Conservation (phyloP, 2,888 invertebrate species). For the Nebria brevicollis region DNA sequence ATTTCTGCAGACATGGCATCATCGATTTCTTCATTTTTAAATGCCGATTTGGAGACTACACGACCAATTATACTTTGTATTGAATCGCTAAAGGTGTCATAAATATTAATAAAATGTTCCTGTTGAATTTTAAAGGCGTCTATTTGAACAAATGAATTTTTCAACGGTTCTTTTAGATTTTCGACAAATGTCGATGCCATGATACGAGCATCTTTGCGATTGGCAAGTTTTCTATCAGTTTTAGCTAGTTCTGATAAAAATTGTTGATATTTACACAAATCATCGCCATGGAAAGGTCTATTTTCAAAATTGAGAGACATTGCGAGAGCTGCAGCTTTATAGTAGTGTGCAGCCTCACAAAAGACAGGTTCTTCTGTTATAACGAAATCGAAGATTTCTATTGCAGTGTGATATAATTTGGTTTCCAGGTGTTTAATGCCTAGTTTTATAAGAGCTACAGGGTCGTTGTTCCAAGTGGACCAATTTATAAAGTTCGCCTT, state of each 20-base stretch:
- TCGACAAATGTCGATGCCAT: constrained; percentile 46
- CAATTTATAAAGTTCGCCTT: constrained; percentile 18
- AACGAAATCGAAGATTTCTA: constrained; percentile 51
- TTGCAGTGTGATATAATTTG: constrained; percentile 48
- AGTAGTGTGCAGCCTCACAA: constrained; percentile 54
- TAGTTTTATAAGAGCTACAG: constrained; percentile 50
- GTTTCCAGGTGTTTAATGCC: constrained; percentile 47
- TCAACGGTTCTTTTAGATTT: constrained; percentile 48
- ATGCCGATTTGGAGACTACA: constrained; percentile 39
- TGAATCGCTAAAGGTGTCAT: constrained; percentile 47
- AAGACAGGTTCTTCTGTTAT: constrained; percentile 53
- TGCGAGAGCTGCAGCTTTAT: constrained; percentile 52
- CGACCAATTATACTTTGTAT: constrained; percentile 50
- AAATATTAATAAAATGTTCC: constrained; percentile 47
- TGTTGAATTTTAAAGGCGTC: constrained; percentile 51
- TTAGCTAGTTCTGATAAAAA: constrained; percentile 44
- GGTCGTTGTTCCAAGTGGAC: constrained; percentile 41
- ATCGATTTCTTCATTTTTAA: constrained; percentile 38
- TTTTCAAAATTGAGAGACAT: constrained; percentile 34
- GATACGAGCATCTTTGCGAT: constrained; percentile 43
- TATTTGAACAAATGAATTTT: constrained; percentile 49
- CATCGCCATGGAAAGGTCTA: constrained; percentile 28
- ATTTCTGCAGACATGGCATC: constrained; percentile 42
- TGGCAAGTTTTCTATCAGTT: constrained; percentile 47
- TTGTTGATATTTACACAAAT: constrained; percentile 25